Conservation (phyloP, 2,797 vertebrate species). For the Thripadectes ignobilis region DNA sequence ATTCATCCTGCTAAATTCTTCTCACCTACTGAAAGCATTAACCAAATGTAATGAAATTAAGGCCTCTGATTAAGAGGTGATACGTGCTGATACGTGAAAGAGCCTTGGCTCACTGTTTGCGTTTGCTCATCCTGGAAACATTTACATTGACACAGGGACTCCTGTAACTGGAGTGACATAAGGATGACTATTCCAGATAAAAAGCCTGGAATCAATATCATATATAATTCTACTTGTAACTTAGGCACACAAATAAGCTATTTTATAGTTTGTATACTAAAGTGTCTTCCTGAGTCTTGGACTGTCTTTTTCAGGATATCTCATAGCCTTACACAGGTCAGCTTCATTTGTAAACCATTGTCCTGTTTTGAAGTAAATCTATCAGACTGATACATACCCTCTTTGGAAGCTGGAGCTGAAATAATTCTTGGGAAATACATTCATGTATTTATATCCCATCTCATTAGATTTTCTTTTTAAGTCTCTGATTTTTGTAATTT, state of each 20-base stretch:
- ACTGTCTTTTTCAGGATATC: neutral
- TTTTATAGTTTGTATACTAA: neutral
- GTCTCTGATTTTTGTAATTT: neutral
- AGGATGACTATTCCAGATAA: neutral
- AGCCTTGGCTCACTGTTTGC: neutral
- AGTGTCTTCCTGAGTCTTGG: neutral
- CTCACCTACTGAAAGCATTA: neutral
- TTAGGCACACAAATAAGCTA: neutral
- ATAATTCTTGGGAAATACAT: neutral
- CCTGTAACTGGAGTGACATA: neutral
- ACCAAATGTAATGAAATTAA: neutral
- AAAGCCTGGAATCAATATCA: neutral
- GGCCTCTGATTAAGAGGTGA: neutral
- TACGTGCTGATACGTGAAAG: neutral
- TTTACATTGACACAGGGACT: neutral
- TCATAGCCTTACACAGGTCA: neutral
- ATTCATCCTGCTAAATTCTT: neutral
- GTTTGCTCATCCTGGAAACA: neutral
- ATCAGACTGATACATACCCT: neutral
- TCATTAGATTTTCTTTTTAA: neutral
- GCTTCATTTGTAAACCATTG: neutral
- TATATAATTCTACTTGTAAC: neutral
- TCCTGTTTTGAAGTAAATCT: neutral
- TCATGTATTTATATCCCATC: neutral
- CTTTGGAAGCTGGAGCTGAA: neutral